A percentile compares a stretch with the other conserved stretches of the same genome.
phyloP scores from a whole-genome alignment of 2,797 vertebrate species.

The Otolemur crassicaudatus region DNA sequence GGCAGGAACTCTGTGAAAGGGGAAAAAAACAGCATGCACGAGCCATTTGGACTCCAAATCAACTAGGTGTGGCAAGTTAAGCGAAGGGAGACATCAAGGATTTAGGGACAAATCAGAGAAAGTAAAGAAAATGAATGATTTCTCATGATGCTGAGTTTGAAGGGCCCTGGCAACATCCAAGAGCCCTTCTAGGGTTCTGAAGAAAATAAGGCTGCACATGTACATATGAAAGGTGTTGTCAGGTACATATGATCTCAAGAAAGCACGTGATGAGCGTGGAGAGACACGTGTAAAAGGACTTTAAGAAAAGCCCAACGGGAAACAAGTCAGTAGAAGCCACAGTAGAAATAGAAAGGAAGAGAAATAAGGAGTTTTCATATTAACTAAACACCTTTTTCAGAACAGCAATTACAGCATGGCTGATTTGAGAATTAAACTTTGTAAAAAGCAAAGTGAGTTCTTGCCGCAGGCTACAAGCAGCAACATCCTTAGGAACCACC shows the following conservation, averaged over 20 bases:
- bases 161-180: too few relatives aligned
- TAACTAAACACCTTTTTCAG: neutral
- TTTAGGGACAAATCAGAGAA: neutral
- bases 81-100: neutral
- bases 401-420: neutral
- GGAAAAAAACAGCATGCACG: neutral
- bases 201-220: too few relatives aligned
- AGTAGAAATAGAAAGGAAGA: neutral
- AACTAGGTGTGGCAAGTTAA: neutral
- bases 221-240: rapidly evolving
- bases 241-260: neutral
- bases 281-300: too few relatives aligned
- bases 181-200: neutral
- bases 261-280: rapidly evolving
- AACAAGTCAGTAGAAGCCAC: neutral
- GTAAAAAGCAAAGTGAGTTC: neutral
- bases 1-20: too few relatives aligned
- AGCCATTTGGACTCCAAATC: neutral
- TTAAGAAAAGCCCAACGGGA: neutral
- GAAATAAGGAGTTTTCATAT: neutral
- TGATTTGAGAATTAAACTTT: neutral
- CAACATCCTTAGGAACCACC: neutral
- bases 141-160: too few relatives aligned
- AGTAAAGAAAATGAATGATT: neutral
- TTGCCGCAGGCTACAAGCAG: neutral